These are phyloP conservation scores for Hippocampus abdominalis DNA, from an alignment of 2,113 vertebrate genomes.

Conservation along the genomic window DNA sequence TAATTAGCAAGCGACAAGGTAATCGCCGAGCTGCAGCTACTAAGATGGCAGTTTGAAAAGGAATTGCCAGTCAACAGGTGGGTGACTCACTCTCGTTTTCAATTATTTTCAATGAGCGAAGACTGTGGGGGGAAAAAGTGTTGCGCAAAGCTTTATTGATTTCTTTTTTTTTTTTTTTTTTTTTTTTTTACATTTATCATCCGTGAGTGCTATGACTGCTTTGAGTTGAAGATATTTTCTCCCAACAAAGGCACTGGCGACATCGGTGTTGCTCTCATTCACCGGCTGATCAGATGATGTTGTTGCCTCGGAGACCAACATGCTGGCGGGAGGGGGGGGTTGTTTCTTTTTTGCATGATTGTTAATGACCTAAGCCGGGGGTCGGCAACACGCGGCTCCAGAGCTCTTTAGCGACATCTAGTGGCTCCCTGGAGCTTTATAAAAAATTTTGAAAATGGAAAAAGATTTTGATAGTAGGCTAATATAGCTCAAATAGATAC, in stretches of 20 bases:
- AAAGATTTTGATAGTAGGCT: too few relatives aligned
- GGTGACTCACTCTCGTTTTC: background rate
- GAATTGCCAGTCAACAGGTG: conserved; percentile 38
- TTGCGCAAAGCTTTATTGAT: too few relatives aligned
- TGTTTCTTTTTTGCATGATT: background rate
- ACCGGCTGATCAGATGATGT: background rate
- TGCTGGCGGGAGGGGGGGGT: background rate
- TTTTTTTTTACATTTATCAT: too few relatives aligned
- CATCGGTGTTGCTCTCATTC: background rate
- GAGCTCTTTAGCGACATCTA: too few relatives aligned
- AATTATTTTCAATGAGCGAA: background rate
- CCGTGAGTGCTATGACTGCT: background rate
- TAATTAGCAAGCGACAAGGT: conserved; percentile 11
- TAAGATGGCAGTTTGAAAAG: conserved; percentile 31
- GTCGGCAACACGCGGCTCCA: too few relatives aligned
- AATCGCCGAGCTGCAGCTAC: conserved; percentile 39
- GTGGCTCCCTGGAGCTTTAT: too few relatives aligned
- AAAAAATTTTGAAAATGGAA: too few relatives aligned
- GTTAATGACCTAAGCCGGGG: background rate
- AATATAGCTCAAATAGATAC: too few relatives aligned
- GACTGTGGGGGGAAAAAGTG: background rate
- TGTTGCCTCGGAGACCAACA: background rate
- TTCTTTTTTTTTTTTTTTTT: too few relatives aligned
- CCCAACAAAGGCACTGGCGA: background rate
- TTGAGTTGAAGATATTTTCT: background rate